Evolutionary conservation across 2,888 invertebrate genomes (phyloP), one percentile per base, ranked within the genome.

Genomic region (Campoplex capitator): DNA sequence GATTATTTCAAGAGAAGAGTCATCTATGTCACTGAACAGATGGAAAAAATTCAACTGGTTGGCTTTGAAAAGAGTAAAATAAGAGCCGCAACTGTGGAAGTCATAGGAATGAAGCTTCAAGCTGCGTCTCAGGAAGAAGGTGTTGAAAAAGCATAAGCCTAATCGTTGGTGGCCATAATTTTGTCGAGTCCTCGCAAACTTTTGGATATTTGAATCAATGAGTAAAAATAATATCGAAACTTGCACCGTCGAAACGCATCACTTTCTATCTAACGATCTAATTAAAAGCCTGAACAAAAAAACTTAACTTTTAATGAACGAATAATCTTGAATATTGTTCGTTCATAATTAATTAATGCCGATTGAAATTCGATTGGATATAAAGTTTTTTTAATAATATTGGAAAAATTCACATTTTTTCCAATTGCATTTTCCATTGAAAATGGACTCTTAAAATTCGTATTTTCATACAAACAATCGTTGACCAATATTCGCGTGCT

Each of bases 1-100:
- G 98, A 98, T 91, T 99, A 99, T 93, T 99, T 99, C 93, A 97
- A 97, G 93, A 96, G 99, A 78, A 98, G 98, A 95, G 97, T 98
- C 0, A 96, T 97, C 88, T 99, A 98, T 95, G 97, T 99, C 0
- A 97, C 97, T 0, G 98, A 98, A 93, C 99, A 99, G 95, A 98
- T 99, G 96, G 98, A 98, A 93, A 98, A 98, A 95, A 97, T 99
- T 82, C 98, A 98, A 94, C 95, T 95, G 54, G 95, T 98, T 88
- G 97, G 98, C 3, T 95, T 97, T 77, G 98, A 99, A 93, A 99
- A 99, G 94, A 97, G 96, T 86, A 97, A 97, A 94, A 96, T 98
- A 88, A 95, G 97, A 88, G 97, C 97, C 94, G 97, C 97, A 54
- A 96, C 98, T 84, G 95, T 97, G 88, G 97, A 97, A 93, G 96